Conservation (phyloP, 2,113 vertebrate genomes). For the Maccullochella peelii region DNA sequence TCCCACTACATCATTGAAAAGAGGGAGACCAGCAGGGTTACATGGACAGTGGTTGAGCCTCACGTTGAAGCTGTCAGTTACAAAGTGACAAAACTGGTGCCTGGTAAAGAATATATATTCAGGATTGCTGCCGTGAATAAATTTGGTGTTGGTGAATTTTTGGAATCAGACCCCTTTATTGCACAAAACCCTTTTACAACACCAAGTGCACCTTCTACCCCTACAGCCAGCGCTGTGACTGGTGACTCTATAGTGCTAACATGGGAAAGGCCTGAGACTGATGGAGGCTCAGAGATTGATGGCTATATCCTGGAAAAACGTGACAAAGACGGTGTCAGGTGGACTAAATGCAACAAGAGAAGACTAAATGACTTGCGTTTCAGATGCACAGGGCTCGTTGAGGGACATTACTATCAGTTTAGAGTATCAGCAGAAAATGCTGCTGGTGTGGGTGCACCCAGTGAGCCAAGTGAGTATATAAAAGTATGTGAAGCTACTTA, state of each 20-base stretch:
- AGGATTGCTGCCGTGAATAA: constrained; percentile 96
- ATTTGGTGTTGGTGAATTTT: constrained; percentile 93
- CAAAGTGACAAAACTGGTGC: constrained; percentile 95
- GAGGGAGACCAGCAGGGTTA: constrained; percentile 96
- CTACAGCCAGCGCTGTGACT: constrained; percentile 90
- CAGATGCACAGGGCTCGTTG: constrained; percentile 91
- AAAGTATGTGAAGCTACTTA: constrained; percentile 93
- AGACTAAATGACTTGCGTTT: constrained; percentile 91
- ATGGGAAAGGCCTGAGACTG: constrained; percentile 92
- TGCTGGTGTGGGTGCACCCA: constrained; percentile 91
- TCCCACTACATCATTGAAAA: constrained; percentile 96
- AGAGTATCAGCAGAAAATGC: constrained; percentile 97
- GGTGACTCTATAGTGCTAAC: constrained; percentile 94
- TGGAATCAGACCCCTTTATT: constrained; percentile 94
- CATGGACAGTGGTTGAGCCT: constrained; percentile 94
- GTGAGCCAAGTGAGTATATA: constrained; percentile 93
- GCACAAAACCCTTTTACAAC: constrained; percentile 94
- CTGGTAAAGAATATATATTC: constrained; percentile 98
- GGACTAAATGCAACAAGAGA: constrained; percentile 98
- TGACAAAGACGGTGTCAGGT: constrained; percentile 95
- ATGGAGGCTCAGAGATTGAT: constrained; percentile 96
- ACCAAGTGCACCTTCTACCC: constrained; percentile 91
- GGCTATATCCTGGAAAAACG: constrained; percentile 95
- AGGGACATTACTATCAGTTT: constrained; percentile 96
- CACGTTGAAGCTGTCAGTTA: constrained; percentile 92